Percentiles rank a stretch among this genome's conserved stretches.
phyloP scores from a whole-genome alignment of 2,888 invertebrate genomes.

The Eupithecia dodoneata region DNA sequence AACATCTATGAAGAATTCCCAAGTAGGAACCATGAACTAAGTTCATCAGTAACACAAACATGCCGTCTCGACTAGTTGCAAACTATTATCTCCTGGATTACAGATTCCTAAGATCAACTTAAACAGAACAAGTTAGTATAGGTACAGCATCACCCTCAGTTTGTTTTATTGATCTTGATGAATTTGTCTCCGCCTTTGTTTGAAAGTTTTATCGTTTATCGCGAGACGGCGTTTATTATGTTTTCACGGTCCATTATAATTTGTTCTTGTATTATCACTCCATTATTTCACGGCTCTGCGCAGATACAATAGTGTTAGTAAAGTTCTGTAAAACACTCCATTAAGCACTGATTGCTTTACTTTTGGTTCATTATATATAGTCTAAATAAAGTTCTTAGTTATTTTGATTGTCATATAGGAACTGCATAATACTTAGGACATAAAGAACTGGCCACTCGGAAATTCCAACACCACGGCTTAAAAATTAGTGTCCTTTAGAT shows the following conservation, averaged over 20 bases:
- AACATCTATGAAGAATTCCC: constrained; percentile 64
- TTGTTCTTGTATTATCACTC: constrained; percentile 7
- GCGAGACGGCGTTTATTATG: constrained; percentile 12
- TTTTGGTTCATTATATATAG: background rate
- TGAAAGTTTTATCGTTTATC: constrained; percentile 27
- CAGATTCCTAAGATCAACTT: constrained; percentile 64
- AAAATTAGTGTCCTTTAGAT: background rate
- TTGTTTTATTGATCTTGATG: constrained; percentile 47
- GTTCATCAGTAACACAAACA: constrained; percentile 75
- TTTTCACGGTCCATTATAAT: constrained; percentile 20
- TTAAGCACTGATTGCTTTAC: background rate
- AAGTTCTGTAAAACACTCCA: constrained; percentile 2
- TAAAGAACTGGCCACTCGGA: background rate
- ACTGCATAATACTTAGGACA: background rate
- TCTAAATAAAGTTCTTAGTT: background rate
- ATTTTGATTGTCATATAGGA: background rate
- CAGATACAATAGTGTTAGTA: constrained; percentile 6
- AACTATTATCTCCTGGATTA: constrained; percentile 76
- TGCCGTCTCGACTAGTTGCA: constrained; percentile 66
- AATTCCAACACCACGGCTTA: background rate
- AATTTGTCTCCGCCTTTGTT: constrained; percentile 32
- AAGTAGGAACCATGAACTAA: constrained; percentile 62
- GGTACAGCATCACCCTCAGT: constrained; percentile 41
- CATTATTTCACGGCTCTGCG: background rate
- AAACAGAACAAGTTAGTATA: constrained; percentile 55